Conservation (phyloP, 2,888 invertebrate genomes). For the Dasypogon diadema region DNA sequence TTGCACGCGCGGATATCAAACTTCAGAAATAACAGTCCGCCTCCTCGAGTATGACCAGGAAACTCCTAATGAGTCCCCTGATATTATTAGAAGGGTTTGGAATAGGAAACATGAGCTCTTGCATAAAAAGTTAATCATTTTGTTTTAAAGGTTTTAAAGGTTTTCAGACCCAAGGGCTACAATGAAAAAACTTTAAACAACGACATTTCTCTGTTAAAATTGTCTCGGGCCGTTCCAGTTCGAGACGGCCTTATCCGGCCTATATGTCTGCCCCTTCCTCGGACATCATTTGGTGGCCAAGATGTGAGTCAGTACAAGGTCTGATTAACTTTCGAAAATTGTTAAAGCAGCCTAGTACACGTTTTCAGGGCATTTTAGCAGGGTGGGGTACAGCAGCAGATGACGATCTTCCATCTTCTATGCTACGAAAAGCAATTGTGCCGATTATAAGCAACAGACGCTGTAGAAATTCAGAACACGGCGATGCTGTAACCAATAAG, state of each 20-base stretch:
- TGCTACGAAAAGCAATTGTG: conserved; percentile 55
- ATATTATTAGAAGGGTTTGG: conserved; percentile 61
- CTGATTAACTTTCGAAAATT: too few species aligned
- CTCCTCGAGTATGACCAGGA: conserved; percentile 67
- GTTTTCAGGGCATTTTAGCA: conserved; percentile 54
- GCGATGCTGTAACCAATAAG: conserved; percentile 43
- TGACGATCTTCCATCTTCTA: conserved; percentile 50
- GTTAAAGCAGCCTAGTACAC: too few species aligned
- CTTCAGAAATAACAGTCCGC: conserved; percentile 57
- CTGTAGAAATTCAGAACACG: conserved; percentile 51
- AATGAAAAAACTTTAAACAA: conserved; percentile 52
- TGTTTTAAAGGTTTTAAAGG: conserved; percentile 11
- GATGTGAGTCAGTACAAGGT: conserved; percentile 51
- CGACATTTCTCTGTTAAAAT: conserved; percentile 56
- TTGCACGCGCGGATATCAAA: conserved; percentile 62
- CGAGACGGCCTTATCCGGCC: conserved; percentile 55
- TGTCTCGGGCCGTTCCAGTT: conserved; percentile 52
- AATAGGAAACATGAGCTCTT: neutral
- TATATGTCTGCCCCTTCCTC: conserved; percentile 54
- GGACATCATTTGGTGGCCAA: conserved; percentile 51
- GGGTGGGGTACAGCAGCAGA: conserved; percentile 57
- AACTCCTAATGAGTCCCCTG: conserved; percentile 61
- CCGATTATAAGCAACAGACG: conserved; percentile 56
- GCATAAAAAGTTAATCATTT: neutral
- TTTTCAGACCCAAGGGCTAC: conserved; percentile 26